Percentiles rank a stretch among this genome's conserved stretches.
Conservation (phyloP, 1,140 invertebrate species). For the Nasonia longicornis region DNA sequence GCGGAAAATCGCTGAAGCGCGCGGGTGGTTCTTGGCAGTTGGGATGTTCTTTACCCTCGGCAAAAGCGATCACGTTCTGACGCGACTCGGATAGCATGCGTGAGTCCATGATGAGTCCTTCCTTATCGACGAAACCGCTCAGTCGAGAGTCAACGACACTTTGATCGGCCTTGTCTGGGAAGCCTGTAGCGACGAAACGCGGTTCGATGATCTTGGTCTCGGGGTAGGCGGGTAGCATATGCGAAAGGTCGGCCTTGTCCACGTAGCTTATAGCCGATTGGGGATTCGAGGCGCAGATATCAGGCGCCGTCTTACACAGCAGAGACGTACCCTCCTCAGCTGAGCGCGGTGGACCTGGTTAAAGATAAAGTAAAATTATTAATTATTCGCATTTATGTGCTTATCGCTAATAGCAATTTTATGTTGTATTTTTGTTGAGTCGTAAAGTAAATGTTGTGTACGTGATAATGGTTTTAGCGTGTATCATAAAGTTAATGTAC, state of each 20-base stretch:
- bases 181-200: conserved; percentile 52
- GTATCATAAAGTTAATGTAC: too few species aligned
- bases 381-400: not conserved
- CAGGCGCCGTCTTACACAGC: conserved; percentile 66
- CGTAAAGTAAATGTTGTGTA: too few species aligned
- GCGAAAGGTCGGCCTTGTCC: conserved; percentile 65
- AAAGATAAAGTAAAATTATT: not conserved
- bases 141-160: conserved; percentile 63
- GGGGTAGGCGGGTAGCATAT: conserved; percentile 65
- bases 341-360: conserved; percentile 58
- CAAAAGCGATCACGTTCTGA: conserved; percentile 66
- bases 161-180: conserved; percentile 62
- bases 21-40: conserved; percentile 58
- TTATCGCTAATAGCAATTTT: too few species aligned
- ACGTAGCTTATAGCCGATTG: conserved; percentile 66
- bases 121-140: conserved; percentile 67
- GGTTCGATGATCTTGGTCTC: conserved; percentile 60
- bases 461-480: too few species aligned
- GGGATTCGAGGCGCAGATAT: conserved; percentile 67
- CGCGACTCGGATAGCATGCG: conserved; percentile 63
- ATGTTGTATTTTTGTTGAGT: too few species aligned
- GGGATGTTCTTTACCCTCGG: conserved; percentile 62
- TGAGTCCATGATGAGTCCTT: conserved; percentile 65
- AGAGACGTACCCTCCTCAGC: conserved; percentile 66
- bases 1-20: conserved; percentile 60